Conservation (phyloP, 2,797 vertebrate genomes). For the Mus minutoides region DNA sequence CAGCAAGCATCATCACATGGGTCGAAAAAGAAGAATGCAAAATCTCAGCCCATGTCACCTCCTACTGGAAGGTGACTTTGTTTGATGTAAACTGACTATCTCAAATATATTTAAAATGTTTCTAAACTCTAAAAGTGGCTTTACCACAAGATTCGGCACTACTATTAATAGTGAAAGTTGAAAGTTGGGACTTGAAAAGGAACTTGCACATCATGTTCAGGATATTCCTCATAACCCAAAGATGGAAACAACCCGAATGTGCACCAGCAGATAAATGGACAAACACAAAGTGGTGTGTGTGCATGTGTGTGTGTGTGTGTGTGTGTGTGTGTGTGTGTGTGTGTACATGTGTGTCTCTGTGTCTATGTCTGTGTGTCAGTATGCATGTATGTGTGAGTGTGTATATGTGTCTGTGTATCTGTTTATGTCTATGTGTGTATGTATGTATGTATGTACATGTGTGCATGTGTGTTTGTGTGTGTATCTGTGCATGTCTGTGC, state of each 20-base stretch:
- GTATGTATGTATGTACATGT: not conserved
- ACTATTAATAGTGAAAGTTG: not conserved
- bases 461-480: not conserved
- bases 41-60: not conserved
- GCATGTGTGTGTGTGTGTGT: not conserved
- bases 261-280: not conserved
- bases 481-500: not conserved
- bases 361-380: not conserved
- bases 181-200: not conserved
- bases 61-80: not conserved
- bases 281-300: not conserved
- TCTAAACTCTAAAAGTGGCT: slow-evolving; percentile 11
- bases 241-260: not conserved
- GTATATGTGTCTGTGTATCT: not conserved
- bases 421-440: not conserved
- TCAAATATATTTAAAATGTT: not conserved
- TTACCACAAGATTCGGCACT: not conserved
- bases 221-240: not conserved
- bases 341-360: not conserved
- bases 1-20: not conserved
- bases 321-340: not conserved
- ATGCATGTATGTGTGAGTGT: not conserved
- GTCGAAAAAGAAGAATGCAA: not conserved
- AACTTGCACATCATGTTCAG: not conserved
- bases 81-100: not conserved